Base-by-base conservation (phyloP, 2,113 vertebrate species). In the Lates calcarifer region DNA sequence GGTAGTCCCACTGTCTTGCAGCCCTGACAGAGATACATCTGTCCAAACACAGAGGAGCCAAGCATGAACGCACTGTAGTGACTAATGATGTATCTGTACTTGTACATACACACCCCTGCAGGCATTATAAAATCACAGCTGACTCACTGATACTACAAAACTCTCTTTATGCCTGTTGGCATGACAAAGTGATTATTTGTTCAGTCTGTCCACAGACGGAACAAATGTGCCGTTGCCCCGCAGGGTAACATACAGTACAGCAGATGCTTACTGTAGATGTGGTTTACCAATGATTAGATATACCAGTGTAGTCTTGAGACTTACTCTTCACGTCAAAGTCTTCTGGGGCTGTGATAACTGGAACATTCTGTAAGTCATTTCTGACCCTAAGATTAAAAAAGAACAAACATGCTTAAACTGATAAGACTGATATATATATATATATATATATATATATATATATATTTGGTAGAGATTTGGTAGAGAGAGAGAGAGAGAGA, bases 321-420 rank as follows among this genome's bases (percentile, higher is more conserved):
- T 64, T 56, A 83, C 77, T 76, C 53, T 68, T 70, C 26, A 47
- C 43, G 66, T 66, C 74, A 74, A 55, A 71, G 17, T 86, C 67
- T 60, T 91, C 75, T 9, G 26, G 51, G 20, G 35, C 14, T 0
- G 17, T 53, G 29, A 28, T 29, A 4, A 57, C 86, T 70, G 47
- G 61, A 26, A 89, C 77, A 0, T 11, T 78, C 82, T 93, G 83
- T 49, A 95, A 75, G 49, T 95, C 80, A 31, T 82, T 77, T 79
- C 84, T 90, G 71, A 93, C 81, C 85, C 92, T 96, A 75, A 33
- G 13, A 5, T 57, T 35, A 64, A 75, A 84, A 31, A 79, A 61
- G n/a, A 67, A 57, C 8, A 82, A 69, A 85, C 6, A 31, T 29
- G 29, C 22, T 78, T 51, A 26, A 79, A 56, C 28, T n/a, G 29